phyloP scores from a whole-genome alignment of 2,113 vertebrate genomes.

The Chascanopsetta lugubris region DNA sequence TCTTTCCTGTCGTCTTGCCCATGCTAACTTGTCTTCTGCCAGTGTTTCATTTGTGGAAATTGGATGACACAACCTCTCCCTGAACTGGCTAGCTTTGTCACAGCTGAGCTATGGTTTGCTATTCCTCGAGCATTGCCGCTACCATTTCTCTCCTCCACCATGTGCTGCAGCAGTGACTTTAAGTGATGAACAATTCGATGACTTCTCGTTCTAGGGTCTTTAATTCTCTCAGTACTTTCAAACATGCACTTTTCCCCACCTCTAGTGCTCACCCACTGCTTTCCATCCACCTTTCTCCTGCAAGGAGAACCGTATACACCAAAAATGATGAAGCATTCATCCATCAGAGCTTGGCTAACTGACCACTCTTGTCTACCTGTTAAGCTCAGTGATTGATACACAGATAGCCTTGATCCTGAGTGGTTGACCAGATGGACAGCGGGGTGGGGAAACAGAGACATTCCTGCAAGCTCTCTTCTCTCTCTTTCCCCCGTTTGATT shows the following conservation, averaged over 20 bases:
- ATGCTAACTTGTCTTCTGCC: conserved; percentile 42
- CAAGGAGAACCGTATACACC: neutral
- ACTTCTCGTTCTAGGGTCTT: conserved; percentile 31
- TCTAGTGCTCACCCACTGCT: neutral
- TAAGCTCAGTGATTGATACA: conserved; percentile 24
- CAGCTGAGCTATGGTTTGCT: conserved; percentile 60
- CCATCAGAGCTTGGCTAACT: conserved; percentile 10
- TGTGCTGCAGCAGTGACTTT: conserved; percentile 29
- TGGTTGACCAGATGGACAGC: conserved; percentile 22
- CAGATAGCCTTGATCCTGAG: conserved; percentile 7
- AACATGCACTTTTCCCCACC: conserved; percentile 7
- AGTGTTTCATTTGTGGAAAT: conserved; percentile 47
- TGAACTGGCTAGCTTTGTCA: conserved; percentile 49
- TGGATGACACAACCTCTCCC: conserved; percentile 47
- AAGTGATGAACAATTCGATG: conserved; percentile 51
- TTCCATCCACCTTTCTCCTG: neutral
- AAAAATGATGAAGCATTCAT: neutral
- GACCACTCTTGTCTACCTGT: conserved; percentile 5
- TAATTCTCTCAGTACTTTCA: conserved; percentile 35
- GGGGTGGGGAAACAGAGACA: conserved; percentile 21
- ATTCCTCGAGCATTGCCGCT: conserved; percentile 32
- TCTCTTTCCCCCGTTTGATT: conserved; percentile 9
- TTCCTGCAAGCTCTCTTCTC: conserved; percentile 10
- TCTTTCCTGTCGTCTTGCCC: conserved; percentile 3
- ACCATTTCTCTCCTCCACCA: conserved; percentile 21